A percentile compares a stretch with the other conserved stretches of the same genome.
Conservation (phyloP, 2,888 invertebrate species). For the Leptopterna dolabrata region DNA sequence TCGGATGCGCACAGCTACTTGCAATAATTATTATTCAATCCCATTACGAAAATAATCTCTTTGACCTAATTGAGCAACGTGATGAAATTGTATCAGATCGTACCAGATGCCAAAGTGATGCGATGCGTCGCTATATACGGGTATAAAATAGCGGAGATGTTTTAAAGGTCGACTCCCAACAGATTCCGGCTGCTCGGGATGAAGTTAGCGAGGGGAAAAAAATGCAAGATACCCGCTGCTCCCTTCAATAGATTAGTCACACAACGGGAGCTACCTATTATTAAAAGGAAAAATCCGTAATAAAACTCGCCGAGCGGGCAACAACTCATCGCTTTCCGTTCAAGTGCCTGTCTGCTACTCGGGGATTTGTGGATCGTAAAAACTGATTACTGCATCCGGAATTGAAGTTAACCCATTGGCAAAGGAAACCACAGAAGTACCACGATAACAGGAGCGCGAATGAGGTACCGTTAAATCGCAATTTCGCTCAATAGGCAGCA, state of each 20-base stretch:
- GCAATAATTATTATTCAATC: too few species aligned
- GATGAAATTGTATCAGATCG: too few species aligned
- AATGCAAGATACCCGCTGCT: background rate
- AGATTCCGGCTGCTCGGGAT: too few species aligned
- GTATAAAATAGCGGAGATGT: too few species aligned
- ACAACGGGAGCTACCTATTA: background rate
- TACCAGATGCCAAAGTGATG: too few species aligned
- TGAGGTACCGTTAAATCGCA: background rate
- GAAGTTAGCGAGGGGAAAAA: too few species aligned
- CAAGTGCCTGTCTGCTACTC: background rate
- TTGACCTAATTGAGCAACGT: too few species aligned
- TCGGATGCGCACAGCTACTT: too few species aligned
- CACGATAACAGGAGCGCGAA: background rate
- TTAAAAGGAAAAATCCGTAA: background rate
- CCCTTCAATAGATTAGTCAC: background rate
- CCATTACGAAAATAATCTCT: too few species aligned
- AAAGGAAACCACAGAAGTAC: background rate
- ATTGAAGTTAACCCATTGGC: conserved; percentile 6
- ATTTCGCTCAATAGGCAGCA: background rate
- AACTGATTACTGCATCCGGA: conserved; percentile 21
- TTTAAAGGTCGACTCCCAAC: too few species aligned
- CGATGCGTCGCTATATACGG: too few species aligned
- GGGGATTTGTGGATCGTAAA: background rate
- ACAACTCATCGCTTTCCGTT: background rate
- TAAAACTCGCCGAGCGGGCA: background rate